Conservation (phyloP, 2,888 invertebrate species). For the Tethea ocularis region DNA sequence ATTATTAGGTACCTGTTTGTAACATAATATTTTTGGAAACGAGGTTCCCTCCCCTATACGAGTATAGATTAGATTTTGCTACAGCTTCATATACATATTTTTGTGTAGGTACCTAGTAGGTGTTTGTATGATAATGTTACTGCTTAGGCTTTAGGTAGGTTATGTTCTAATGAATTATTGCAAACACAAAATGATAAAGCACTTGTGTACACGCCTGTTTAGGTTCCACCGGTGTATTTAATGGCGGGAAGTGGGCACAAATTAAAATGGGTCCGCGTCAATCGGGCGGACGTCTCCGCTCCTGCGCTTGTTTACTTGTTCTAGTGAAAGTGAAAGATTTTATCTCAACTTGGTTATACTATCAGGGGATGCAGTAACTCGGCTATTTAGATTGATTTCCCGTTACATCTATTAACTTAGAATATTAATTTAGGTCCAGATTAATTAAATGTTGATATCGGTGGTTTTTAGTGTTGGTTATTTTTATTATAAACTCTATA, state of each 20-base stretch:
- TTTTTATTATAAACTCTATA: too few species aligned
- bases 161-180: too few species aligned
- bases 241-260: slow-evolving; percentile 74
- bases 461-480: background rate
- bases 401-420: background rate
- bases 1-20: too few species aligned
- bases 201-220: slow-evolving; percentile 38
- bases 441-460: background rate
- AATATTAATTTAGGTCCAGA: background rate
- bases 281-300: slow-evolving; percentile 66
- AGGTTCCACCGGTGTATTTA: slow-evolving; percentile 54
- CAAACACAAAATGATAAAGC: slow-evolving; percentile 12
- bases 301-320: slow-evolving; percentile 39
- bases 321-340: slow-evolving; percentile 66
- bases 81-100: too few species aligned
- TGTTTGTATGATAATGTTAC: too few species aligned
- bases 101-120: too few species aligned
- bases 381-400: background rate
- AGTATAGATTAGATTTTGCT: too few species aligned
- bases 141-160: too few species aligned
- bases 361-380: slow-evolving; percentile 1
- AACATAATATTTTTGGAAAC: too few species aligned
- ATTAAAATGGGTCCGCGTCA: slow-evolving; percentile 72
- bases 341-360: slow-evolving; percentile 28
- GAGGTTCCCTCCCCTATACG: too few species aligned